phyloP scores from a whole-genome alignment of 2,888 invertebrate genomes.

The Metopia argyrocephala region DNA sequence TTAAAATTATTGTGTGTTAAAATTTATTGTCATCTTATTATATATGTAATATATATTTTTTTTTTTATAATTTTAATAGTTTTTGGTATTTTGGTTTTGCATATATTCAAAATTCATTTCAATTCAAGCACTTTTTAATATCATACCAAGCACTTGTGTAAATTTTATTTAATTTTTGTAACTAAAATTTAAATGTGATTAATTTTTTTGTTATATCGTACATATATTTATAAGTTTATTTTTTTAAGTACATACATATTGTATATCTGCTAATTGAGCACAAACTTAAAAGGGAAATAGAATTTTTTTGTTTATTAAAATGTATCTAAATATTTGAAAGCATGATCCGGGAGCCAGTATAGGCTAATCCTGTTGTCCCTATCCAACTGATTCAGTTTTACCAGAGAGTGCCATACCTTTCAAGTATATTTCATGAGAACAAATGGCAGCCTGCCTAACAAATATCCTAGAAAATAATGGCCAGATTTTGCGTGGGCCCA shows the following conservation, averaged over 20 bases:
- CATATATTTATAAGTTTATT: constrained; percentile 14
- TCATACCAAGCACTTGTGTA: constrained; percentile 34
- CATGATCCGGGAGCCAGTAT: too few relatives aligned
- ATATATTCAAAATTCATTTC: constrained; percentile 15
- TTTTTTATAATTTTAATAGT: neutral
- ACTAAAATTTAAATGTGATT: constrained; percentile 44
- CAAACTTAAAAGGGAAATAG: neutral
- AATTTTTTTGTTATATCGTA: constrained; percentile 10
- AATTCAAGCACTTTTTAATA: constrained; percentile 46
- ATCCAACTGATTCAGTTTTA: too few relatives aligned
- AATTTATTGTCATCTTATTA: constrained; percentile 21
- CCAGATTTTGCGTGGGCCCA: too few relatives aligned
- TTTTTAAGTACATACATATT: too few relatives aligned
- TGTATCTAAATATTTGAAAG: too few relatives aligned
- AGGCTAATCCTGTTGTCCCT: too few relatives aligned
- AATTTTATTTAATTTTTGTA: constrained; percentile 41
- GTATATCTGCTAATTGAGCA: too few relatives aligned
- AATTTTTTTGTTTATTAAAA: neutral
- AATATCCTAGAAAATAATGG: too few relatives aligned
- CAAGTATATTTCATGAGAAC: too few relatives aligned
- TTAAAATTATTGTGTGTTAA: constrained; percentile 15
- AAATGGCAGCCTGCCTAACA: too few relatives aligned
- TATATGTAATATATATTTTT: neutral
- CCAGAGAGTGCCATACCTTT: too few relatives aligned
- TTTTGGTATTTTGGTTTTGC: constrained; percentile 46